phyloP scores from a whole-genome alignment of 2,888 invertebrate species.

The Rotaria magnacalcarata region DNA sequence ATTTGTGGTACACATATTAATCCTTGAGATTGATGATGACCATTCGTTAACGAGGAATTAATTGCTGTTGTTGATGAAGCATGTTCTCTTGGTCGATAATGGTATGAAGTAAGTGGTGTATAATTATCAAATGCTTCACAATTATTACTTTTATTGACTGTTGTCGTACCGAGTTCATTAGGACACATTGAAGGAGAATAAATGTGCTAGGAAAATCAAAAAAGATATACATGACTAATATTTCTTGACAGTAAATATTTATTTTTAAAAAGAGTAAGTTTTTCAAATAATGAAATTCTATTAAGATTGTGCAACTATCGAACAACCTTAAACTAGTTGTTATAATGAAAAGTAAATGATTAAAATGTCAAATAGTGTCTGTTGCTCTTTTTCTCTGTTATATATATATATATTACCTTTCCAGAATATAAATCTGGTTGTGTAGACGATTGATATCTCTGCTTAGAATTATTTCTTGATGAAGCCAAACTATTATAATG shows the following conservation, averaged over 20 bases:
- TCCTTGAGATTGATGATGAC: background rate
- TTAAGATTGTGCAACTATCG: too few relatives aligned
- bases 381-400: too few relatives aligned
- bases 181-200: background rate
- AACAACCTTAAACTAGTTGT: too few relatives aligned
- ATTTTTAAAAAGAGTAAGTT: too few relatives aligned
- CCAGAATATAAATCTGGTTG: background rate
- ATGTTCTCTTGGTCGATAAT: conserved; percentile 15
- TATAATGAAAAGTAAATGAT: too few relatives aligned
- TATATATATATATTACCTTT: background rate
- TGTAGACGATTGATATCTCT: background rate
- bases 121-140: conserved; percentile 10
- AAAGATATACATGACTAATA: background rate
- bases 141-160: background rate
- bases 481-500: background rate
- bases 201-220: background rate
- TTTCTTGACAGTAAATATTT: too few relatives aligned
- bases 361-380: too few relatives aligned
- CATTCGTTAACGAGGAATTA: background rate
- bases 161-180: background rate
- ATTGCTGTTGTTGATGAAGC: background rate
- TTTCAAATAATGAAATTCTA: too few relatives aligned
- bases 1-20: too few relatives aligned
- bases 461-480: background rate
- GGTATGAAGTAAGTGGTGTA: background rate